Evolutionary conservation across 2,888 invertebrate genomes (phyloP), one percentile per base, ranked within the genome.

Genomic region (Germaria angustata): DNA sequence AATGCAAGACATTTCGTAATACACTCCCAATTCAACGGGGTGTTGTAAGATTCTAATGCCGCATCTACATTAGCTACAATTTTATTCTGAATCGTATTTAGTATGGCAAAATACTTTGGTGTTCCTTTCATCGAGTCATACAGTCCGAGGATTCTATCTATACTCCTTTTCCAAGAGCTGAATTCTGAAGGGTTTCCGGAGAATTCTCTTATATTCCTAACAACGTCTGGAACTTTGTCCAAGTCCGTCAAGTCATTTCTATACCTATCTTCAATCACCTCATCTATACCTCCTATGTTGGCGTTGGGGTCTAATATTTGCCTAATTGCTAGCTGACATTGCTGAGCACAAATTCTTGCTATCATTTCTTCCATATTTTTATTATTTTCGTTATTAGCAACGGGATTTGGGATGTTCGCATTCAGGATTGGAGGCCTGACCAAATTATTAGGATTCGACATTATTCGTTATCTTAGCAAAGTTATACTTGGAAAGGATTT

Each of bases 1-100:
- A 79, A 28, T 1, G 55, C 76, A 1, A 84, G 53, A 59, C 81
- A 73, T 66, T 24, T 55, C 1, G 20, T 11, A 17, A 53, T 57
- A 22, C 59, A 15, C 11, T 22, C 13, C 59, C 59, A 59, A n/a
- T 59, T 41, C 13, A 34, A 28, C 4, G 13, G 36, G 53, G 53
- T 32, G 53, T 28, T 28, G 28, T 28, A 28, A 6, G 24, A 22
- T 24, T 51, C 51, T 2, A 51, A 20, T 55, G 55, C 55, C 4
- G 17, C 34, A 7, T 36, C 34, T 6, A 34, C 20, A 20, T 20
- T 36, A 17, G 34, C 55, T 20, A 15, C 32, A 34, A 34, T 34
- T 5, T 36, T 57, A 5, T 57, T 57, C 6, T 13, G 32, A 20
- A 57, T 57, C 32, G 34, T 20, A 2, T 20, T 57, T 34, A 36